A percentile compares a stretch with the other conserved stretches of the same genome.
phyloP scores from a whole-genome alignment of 2,888 invertebrate species.

The Xanthorhoe spadicearia region DNA sequence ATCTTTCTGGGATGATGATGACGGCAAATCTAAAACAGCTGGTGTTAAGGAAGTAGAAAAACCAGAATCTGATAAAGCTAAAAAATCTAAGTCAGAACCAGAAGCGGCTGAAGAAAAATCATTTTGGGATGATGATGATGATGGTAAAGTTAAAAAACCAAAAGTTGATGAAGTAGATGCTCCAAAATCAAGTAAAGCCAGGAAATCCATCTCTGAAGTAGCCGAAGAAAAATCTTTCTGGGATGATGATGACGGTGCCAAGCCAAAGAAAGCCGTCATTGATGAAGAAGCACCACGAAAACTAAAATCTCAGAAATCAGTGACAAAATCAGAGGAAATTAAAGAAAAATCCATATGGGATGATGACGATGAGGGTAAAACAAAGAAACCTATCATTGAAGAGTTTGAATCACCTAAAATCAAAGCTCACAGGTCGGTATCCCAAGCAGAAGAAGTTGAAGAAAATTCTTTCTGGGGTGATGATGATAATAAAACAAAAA shows the following conservation, averaged over 20 bases:
- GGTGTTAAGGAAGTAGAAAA: slow-evolving; percentile 54
- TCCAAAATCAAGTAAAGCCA: slow-evolving; percentile 47
- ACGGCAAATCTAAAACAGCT: slow-evolving; percentile 59
- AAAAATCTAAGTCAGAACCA: slow-evolving; percentile 60
- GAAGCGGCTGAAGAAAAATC: slow-evolving; percentile 64
- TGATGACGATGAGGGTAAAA: slow-evolving; percentile 55
- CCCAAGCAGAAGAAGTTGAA: slow-evolving; percentile 57
- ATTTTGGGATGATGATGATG: slow-evolving; percentile 67
- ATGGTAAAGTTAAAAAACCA: slow-evolving; percentile 55
- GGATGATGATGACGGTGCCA: slow-evolving; percentile 61
- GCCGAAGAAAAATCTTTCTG: slow-evolving; percentile 63
- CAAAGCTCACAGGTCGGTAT: slow-evolving; percentile 55
- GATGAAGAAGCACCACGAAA: slow-evolving; percentile 59
- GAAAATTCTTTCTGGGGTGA: slow-evolving; percentile 67
- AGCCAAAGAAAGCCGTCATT: slow-evolving; percentile 57
- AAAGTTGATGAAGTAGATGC: slow-evolving; percentile 55
- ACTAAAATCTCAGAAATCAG: slow-evolving; percentile 59
- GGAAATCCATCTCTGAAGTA: slow-evolving; percentile 56
- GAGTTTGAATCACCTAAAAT: slow-evolving; percentile 48
- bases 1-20: slow-evolving; percentile 63
- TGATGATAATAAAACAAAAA: slow-evolving; percentile 57
- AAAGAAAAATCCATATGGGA: slow-evolving; percentile 65
- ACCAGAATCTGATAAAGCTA: slow-evolving; percentile 46
- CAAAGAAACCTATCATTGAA: slow-evolving; percentile 50
- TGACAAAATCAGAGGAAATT: slow-evolving; percentile 58